phyloP scores from a whole-genome alignment of 2,888 invertebrate species.

The Polietes domitor region DNA sequence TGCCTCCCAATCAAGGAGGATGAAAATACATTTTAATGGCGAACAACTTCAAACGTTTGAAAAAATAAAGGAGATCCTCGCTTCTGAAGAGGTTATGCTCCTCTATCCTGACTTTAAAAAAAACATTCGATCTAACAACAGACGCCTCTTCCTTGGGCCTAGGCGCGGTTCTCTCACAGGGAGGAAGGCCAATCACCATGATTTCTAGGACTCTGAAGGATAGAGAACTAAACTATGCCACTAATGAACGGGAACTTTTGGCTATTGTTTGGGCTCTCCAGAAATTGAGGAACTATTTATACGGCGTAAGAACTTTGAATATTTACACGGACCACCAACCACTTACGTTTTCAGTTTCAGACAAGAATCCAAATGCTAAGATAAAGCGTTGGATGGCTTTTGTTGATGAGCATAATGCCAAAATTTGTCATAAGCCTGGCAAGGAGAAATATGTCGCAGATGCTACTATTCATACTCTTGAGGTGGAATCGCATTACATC shows the following conservation, averaged over 20 bases:
- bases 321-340: conserved; percentile 50
- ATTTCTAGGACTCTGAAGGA: no score
- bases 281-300: conserved; percentile 76
- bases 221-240: no score
- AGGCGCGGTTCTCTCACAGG: no score
- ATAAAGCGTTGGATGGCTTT: conserved; percentile 9
- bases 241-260: neutral
- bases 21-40: no score
- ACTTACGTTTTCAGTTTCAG: conserved; percentile 48
- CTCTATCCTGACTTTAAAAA: no score
- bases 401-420: no score
- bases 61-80: no score
- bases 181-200: neutral
- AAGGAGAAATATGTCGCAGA: conserved; percentile 52
- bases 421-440: conserved; percentile 47
- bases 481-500: conserved; percentile 24
- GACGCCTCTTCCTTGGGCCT: neutral
- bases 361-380: conserved; percentile 57
- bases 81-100: no score
- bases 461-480: conserved; percentile 38
- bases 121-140: no score
- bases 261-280: conserved; percentile 74
- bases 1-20: no score
- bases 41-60: no score
- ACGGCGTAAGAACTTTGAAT: conserved; percentile 68